These are phyloP conservation scores for Periophthalmodon schlosseri DNA, from an alignment of 2,113 vertebrate genomes.

Conservation along the genomic window DNA sequence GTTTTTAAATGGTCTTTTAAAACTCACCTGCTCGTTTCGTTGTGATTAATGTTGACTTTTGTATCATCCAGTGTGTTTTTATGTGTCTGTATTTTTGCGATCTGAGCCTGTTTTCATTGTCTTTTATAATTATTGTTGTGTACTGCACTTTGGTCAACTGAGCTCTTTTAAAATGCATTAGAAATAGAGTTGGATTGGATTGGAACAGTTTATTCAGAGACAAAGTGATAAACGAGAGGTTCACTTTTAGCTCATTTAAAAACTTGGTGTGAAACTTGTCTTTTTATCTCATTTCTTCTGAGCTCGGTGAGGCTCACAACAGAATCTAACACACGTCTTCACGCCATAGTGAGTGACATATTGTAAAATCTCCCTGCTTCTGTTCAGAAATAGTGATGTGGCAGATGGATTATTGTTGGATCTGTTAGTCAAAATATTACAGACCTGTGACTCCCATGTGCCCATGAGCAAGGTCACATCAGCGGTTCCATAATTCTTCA, in stretches of 20 bases:
- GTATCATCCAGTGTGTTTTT: too few species aligned
- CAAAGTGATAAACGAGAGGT: too few species aligned
- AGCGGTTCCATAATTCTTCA: background rate
- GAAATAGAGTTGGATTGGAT: too few species aligned
- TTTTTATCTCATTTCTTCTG: background rate
- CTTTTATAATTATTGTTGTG: too few species aligned
- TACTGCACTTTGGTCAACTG: too few species aligned
- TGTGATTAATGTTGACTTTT: too few species aligned
- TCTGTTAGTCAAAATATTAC: background rate
- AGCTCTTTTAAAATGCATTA: too few species aligned
- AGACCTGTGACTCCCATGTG: background rate
- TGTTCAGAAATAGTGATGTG: background rate
- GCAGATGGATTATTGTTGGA: background rate
- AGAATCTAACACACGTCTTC: background rate
- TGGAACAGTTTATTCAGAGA: too few species aligned
- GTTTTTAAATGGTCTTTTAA: too few species aligned
- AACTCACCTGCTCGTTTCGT: too few species aligned
- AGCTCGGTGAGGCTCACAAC: background rate
- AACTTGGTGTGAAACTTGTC: background rate
- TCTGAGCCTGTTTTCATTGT: too few species aligned
- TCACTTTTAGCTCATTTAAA: background rate
- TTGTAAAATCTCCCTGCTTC: background rate
- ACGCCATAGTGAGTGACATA: background rate
- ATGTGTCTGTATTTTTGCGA: too few species aligned
- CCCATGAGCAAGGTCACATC: background rate